These are phyloP conservation scores for Ypsolopha scabrella DNA, from an alignment of 2,888 invertebrate species.

Conservation along the genomic window DNA sequence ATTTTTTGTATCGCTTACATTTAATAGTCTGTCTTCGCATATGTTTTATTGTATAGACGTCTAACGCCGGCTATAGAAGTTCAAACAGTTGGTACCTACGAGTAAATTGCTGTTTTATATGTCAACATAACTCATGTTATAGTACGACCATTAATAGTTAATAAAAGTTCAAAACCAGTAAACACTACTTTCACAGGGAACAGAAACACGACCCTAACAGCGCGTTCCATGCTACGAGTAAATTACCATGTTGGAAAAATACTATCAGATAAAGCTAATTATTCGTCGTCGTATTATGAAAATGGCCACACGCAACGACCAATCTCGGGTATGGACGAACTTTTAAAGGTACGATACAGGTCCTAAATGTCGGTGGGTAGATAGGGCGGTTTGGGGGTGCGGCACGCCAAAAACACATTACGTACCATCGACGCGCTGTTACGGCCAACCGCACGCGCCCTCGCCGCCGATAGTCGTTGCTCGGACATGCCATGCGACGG, in stretches of 20 bases:
- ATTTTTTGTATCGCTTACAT: too few relatives aligned
- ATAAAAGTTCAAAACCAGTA: slow-evolving; percentile 4
- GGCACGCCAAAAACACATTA: slow-evolving; percentile 66
- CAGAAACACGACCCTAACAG: slow-evolving; percentile 25
- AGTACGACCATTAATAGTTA: slow-evolving; percentile 1
- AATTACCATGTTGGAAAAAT: slow-evolving; percentile 45
- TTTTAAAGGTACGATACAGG: slow-evolving; percentile 47
- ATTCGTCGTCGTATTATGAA: slow-evolving; percentile 49
- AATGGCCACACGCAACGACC: slow-evolving; percentile 53
- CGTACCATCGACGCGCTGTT: slow-evolving; percentile 53
- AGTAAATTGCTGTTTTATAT: not conserved
- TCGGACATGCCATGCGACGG: slow-evolving; percentile 56
- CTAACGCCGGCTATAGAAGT: too few relatives aligned
- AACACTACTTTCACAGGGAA: slow-evolving; percentile 6
- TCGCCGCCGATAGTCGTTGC: slow-evolving; percentile 49
- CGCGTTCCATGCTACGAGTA: slow-evolving; percentile 44
- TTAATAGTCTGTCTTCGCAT: too few relatives aligned
- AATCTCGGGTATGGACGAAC: slow-evolving; percentile 48
- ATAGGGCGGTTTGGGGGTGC: slow-evolving; percentile 47
- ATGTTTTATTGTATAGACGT: too few relatives aligned
- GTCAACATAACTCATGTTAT: not conserved
- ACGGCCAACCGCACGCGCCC: slow-evolving; percentile 60
- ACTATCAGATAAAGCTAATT: slow-evolving; percentile 55
- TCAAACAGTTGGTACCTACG: not conserved
- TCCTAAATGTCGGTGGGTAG: slow-evolving; percentile 50